A percentile compares a stretch with the other conserved stretches of the same genome.
Conservation (phyloP, 2,113 vertebrate genomes). For the Orthonyx spaldingii region DNA sequence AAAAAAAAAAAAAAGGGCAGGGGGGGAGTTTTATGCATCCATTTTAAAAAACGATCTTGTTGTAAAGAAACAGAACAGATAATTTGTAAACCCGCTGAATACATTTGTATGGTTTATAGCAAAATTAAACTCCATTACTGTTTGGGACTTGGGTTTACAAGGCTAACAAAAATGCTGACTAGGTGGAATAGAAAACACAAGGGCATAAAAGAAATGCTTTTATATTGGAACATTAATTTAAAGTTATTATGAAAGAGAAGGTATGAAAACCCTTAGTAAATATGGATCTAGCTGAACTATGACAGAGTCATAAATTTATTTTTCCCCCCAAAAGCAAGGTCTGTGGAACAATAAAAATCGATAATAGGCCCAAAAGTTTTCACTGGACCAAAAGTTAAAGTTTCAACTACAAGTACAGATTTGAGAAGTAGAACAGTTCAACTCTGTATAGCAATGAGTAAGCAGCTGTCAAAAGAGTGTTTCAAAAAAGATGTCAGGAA, state of each 20-base stretch:
- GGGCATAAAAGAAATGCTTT: background rate
- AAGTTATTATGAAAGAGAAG: background rate
- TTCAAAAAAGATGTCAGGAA: background rate
- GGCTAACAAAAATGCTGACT: conserved; percentile 19
- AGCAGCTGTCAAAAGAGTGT: background rate
- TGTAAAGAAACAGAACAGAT: conserved; percentile 19
- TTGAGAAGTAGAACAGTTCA: background rate
- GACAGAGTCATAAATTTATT: background rate
- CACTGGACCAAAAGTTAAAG: background rate
- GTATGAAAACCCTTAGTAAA: background rate
- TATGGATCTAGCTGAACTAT: background rate
- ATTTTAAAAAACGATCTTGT: background rate
- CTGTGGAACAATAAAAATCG: background rate
- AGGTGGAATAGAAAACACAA: background rate
- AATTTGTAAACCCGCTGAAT: conserved; percentile 2
- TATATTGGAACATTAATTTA: background rate
- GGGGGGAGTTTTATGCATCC: background rate
- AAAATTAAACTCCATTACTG: conserved; percentile 1
- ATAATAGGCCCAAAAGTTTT: background rate
- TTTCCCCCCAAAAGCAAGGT: background rate
- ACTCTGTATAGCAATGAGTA: background rate
- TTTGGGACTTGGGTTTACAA: background rate
- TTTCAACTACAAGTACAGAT: background rate
- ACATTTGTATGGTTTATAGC: conserved; percentile 12
- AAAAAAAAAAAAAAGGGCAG: background rate